Percentiles rank a stretch among this genome's conserved stretches.
phyloP scores from a whole-genome alignment of 2,797 vertebrate genomes.

The Linurgus olivaceus region DNA sequence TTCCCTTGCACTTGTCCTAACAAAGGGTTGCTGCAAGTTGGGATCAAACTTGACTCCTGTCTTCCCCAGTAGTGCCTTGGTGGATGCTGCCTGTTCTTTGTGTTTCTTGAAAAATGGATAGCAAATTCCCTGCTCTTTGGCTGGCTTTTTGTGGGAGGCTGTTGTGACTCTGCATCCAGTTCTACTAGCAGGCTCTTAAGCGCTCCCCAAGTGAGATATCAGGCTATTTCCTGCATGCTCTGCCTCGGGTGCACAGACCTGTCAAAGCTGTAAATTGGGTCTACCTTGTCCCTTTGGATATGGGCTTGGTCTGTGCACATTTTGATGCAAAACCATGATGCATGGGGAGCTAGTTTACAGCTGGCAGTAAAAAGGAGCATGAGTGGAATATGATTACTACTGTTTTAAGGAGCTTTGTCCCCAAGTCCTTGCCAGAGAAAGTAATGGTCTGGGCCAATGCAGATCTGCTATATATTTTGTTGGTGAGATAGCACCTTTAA shows the following conservation, averaged over 20 bases:
- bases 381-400: conserved; percentile 74
- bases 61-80: not conserved
- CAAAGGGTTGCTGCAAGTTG: not conserved
- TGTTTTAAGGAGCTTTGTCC: conserved; percentile 72
- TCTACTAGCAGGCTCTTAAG: not conserved
- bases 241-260: conserved; percentile 48
- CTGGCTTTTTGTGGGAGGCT: not conserved
- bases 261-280: conserved; percentile 69
- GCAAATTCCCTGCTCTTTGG: not conserved
- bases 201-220: conserved; percentile 18
- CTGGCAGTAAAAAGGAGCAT: conserved; percentile 72
- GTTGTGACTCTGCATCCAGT: not conserved
- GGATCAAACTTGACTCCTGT: not conserved
- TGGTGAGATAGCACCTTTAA: conserved; percentile 53
- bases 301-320: conserved; percentile 64
- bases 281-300: conserved; percentile 57
- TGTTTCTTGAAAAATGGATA: not conserved
- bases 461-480: conserved; percentile 66
- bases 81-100: rapidly evolving
- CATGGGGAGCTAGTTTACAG: conserved; percentile 70
- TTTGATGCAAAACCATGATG: conserved; percentile 74
- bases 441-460: conserved; percentile 64
- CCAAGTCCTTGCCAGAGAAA: conserved; percentile 69
- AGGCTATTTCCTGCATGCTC: conserved; percentile 27
- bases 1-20: not conserved